Evolutionary conservation across 2,797 vertebrate genomes (phyloP).

Genomic region (Rhinogobio ventralis): DNA sequence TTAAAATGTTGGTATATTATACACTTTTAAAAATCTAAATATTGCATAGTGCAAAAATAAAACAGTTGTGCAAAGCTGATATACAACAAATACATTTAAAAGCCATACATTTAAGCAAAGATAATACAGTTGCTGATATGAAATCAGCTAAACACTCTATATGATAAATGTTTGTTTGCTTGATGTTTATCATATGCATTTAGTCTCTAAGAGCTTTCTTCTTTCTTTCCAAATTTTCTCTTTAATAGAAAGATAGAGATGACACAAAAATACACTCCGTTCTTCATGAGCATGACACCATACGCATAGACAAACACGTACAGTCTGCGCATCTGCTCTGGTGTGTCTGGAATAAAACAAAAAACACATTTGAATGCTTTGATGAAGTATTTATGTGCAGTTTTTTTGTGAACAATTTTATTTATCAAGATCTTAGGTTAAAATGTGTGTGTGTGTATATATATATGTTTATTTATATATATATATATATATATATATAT

Average conservation of each 20-base stretch:
- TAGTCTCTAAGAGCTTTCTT: slow-evolving; percentile 3
- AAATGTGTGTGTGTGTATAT: too few relatives aligned
- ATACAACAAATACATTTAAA: background rate
- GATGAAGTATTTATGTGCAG: too few relatives aligned
- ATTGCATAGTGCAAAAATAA: background rate
- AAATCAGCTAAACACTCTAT: background rate
- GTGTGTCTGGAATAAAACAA: slow-evolving; percentile 30
- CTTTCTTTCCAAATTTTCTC: slow-evolving; percentile 21
- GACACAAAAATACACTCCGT: slow-evolving; percentile 50
- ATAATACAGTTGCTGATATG: background rate
- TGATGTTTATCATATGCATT: background rate
- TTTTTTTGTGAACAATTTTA: background rate
- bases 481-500: too few relatives aligned
- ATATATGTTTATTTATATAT: too few relatives aligned
- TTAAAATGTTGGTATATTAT: too few relatives aligned
- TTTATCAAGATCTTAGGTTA: background rate
- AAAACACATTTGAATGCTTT: background rate
- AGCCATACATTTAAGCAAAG: background rate
- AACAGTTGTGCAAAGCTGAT: background rate
- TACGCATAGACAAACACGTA: slow-evolving; percentile 53
- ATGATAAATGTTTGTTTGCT: background rate
- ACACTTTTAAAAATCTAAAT: background rate
- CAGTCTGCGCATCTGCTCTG: slow-evolving; percentile 10
- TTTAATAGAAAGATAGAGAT: slow-evolving; percentile 51
- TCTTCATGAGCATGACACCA: slow-evolving; percentile 58